These are phyloP conservation scores for Amblyjoppa proteus DNA, from an alignment of 2,888 invertebrate genomes.

Conservation along the genomic window DNA sequence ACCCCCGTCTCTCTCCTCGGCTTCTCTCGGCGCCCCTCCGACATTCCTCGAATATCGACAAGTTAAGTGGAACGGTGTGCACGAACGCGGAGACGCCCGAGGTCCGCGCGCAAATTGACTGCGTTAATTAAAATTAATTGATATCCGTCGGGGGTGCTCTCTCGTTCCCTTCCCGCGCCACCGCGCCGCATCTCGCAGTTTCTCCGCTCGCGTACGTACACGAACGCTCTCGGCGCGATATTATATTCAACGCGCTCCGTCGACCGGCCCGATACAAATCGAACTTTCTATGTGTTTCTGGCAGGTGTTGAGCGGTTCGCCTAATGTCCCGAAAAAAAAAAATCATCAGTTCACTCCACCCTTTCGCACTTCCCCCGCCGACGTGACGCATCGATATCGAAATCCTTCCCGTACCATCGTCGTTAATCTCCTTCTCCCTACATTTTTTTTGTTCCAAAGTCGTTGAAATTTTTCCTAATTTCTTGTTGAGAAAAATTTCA, in stretches of 20 bases:
- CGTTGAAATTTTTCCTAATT: too few species aligned
- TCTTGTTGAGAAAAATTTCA: too few species aligned
- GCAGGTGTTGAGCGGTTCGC: slow-evolving; percentile 77
- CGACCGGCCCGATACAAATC: slow-evolving; percentile 45
- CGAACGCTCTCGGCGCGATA: background rate
- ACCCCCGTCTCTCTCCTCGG: background rate
- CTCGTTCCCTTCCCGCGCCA: slow-evolving; percentile 36
- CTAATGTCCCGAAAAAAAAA: slow-evolving; percentile 75
- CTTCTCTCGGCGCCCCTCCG: slow-evolving; percentile 19
- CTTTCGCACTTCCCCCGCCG: background rate
- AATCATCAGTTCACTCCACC: slow-evolving; percentile 31
- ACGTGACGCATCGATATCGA: background rate
- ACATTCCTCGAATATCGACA: slow-evolving; percentile 58
- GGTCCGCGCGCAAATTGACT: slow-evolving; percentile 76
- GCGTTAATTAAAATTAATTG: slow-evolving; percentile 82
- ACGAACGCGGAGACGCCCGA: slow-evolving; percentile 26
- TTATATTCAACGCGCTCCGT: slow-evolving; percentile 16
- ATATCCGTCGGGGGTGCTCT: slow-evolving; percentile 59
- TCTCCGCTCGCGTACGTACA: slow-evolving; percentile 20
- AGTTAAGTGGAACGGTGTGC: slow-evolving; percentile 42
- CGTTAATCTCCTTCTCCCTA: background rate
- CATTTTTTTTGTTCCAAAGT: too few species aligned
- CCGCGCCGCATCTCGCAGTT: slow-evolving; percentile 68
- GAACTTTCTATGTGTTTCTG: slow-evolving; percentile 54
- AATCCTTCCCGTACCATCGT: background rate